Conservation (phyloP, 2,888 invertebrate species). For the Scrobipalpa atriplicella region DNA sequence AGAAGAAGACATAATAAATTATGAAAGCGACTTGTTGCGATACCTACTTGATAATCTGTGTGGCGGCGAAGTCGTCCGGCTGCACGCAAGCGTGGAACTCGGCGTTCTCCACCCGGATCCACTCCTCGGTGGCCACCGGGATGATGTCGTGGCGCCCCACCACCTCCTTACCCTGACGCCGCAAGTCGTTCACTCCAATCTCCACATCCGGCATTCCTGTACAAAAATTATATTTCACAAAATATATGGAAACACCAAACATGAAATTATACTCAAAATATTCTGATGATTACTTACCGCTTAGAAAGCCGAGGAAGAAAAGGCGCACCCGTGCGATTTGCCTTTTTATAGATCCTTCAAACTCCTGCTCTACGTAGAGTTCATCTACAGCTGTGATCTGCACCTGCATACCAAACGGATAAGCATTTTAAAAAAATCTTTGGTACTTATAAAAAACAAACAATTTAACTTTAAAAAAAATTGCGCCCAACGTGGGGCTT, state of each 20-base stretch:
- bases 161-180: conserved; percentile 99
- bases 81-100: conserved; percentile 98
- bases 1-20: no score
- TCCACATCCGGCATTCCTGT: conserved; percentile 97
- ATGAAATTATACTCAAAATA: neutral
- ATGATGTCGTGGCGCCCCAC: conserved; percentile 99
- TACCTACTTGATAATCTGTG: conserved; percentile 91
- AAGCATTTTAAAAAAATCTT: neutral
- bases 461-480: no score
- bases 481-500: no score
- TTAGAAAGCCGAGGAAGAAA: conserved; percentile 97
- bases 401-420: conserved; percentile 74
- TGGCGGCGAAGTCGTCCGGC: conserved; percentile 93
- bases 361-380: conserved; percentile 93
- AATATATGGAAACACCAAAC: no score
- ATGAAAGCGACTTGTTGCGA: neutral
- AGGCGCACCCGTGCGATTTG: conserved; percentile 97
- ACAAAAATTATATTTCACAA: neutral
- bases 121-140: conserved; percentile 99
- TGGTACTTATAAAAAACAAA: no score
- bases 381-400: conserved; percentile 97
- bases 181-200: conserved; percentile 98
- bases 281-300: conserved; percentile 80
- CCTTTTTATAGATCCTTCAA: conserved; percentile 91
- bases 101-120: conserved; percentile 97